phyloP scores from a whole-genome alignment of 2,797 vertebrate genomes.

The Strix occidentalis region DNA sequence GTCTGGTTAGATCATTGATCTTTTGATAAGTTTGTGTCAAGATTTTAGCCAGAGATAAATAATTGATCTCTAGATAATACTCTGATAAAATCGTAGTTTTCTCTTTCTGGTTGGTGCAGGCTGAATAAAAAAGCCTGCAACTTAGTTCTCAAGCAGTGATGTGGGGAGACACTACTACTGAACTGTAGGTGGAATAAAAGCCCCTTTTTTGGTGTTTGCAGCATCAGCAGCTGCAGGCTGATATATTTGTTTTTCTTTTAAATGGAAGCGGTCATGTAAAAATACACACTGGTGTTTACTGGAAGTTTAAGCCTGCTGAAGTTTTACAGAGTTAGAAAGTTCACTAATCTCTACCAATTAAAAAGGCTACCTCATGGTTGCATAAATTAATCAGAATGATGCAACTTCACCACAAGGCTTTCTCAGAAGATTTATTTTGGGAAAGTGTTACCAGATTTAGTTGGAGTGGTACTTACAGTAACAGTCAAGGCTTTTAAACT shows the following conservation, averaged over 20 bases:
- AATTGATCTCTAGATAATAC: neutral
- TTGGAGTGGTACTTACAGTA: neutral
- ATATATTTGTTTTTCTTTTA: conserved; percentile 32
- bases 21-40: neutral
- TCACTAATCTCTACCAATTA: conserved; percentile 40
- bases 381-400: conserved; percentile 11
- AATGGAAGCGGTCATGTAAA: conserved; percentile 34
- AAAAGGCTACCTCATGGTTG: neutral
- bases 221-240: neutral
- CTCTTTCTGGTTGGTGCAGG: neutral
- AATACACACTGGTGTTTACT: conserved; percentile 50
- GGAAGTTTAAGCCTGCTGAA: conserved; percentile 31
- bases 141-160: neutral
- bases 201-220: neutral
- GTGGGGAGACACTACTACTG: neutral
- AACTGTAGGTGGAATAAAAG: neutral
- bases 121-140: neutral
- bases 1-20: neutral
- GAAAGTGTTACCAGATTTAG: neutral
- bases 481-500: neutral
- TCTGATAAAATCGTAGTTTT: neutral
- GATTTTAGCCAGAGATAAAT: neutral
- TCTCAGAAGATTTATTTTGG: conserved; percentile 19
- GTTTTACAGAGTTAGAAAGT: conserved; percentile 62
- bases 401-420: neutral